A percentile compares a stretch with the other conserved stretches of the same genome.
These are phyloP conservation scores for Macropis europaea DNA, from an alignment of 2,888 invertebrate species.

Conservation along the genomic window DNA sequence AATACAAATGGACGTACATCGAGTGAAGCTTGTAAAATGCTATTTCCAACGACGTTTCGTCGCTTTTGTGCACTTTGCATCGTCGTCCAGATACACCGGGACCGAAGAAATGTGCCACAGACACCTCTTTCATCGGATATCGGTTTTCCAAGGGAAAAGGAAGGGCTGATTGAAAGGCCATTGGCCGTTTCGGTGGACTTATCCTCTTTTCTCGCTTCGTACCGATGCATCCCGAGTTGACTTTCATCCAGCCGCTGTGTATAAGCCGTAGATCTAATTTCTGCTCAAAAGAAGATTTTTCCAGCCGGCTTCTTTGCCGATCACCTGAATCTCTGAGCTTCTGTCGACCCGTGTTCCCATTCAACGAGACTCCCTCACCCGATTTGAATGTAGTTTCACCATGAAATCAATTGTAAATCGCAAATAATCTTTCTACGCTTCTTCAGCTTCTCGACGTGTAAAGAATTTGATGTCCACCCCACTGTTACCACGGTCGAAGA, in stretches of 20 bases:
- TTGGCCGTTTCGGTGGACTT: constrained; percentile 57
- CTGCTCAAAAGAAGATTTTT: constrained; percentile 11
- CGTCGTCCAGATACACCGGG: constrained; percentile 19
- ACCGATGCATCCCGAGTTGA: constrained; percentile 29
- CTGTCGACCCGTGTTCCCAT: no score
- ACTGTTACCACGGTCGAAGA: no score
- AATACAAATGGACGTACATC: constrained; percentile 38
- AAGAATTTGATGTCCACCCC: no score
- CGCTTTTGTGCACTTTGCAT: constrained; percentile 46
- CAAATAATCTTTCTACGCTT: no score
- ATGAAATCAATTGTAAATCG: no score
- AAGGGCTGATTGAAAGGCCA: constrained; percentile 38
- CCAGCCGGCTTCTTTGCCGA: neutral
- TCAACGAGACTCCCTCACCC: no score
- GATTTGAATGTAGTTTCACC: no score
- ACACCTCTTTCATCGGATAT: constrained; percentile 62
- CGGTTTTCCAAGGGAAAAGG: constrained; percentile 54
- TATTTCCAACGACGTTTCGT: constrained; percentile 36
- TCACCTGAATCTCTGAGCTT: neutral
- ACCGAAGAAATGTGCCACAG: constrained; percentile 48
- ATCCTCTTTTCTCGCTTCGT: constrained; percentile 33
- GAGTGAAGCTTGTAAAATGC: constrained; percentile 44
- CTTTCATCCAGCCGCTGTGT: constrained; percentile 29
- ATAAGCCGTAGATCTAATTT: constrained; percentile 41
- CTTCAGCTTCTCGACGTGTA: no score